phyloP scores from a whole-genome alignment of 1,140 invertebrate genomes.

The Hermetia illucens region DNA sequence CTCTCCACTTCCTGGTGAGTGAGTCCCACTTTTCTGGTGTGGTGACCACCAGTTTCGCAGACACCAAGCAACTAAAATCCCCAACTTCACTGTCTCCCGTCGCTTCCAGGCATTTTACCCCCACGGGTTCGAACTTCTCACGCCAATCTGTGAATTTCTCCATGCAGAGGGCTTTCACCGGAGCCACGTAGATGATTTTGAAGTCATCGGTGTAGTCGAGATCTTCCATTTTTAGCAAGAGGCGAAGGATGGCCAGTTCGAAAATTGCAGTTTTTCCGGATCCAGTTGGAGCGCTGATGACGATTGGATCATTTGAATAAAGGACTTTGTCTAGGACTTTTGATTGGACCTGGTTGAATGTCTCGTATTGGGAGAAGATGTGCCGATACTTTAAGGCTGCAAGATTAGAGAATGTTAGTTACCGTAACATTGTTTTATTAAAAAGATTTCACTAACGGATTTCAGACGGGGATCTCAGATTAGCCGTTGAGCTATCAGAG shows the following conservation, averaged over 20 bases:
- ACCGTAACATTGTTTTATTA: too few species aligned
- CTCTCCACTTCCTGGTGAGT: conserved; percentile 55
- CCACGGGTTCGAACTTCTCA: conserved; percentile 47
- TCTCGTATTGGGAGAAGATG: conserved; percentile 43
- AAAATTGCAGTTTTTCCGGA: conserved; percentile 72
- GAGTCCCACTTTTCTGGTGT: conserved; percentile 81
- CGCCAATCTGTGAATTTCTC: conserved; percentile 60
- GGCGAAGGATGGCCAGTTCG: conserved; percentile 59
- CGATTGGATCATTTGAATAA: conserved; percentile 50
- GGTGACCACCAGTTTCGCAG: conserved; percentile 51
- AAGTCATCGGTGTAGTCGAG: conserved; percentile 26
- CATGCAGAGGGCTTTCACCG: conserved; percentile 63
- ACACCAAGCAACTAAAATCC: conserved; percentile 37
- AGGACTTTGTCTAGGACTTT: conserved; percentile 49
- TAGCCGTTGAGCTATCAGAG: too few species aligned
- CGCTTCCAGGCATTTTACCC: conserved; percentile 48
- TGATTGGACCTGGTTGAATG: conserved; percentile 60
- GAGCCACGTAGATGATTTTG: conserved; percentile 63
- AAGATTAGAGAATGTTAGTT: too few species aligned
- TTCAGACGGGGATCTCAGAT: too few species aligned
- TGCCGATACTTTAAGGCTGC: conserved; percentile 34
- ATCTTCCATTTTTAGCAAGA: conserved; percentile 33
- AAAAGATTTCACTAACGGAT: too few species aligned
- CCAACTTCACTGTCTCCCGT: conserved; percentile 60
- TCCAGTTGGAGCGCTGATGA: conserved; percentile 64